Percentiles rank a stretch among this genome's conserved stretches.
Conservation (phyloP, 2,113 vertebrate species). For the Nycticryphes semicollaris region DNA sequence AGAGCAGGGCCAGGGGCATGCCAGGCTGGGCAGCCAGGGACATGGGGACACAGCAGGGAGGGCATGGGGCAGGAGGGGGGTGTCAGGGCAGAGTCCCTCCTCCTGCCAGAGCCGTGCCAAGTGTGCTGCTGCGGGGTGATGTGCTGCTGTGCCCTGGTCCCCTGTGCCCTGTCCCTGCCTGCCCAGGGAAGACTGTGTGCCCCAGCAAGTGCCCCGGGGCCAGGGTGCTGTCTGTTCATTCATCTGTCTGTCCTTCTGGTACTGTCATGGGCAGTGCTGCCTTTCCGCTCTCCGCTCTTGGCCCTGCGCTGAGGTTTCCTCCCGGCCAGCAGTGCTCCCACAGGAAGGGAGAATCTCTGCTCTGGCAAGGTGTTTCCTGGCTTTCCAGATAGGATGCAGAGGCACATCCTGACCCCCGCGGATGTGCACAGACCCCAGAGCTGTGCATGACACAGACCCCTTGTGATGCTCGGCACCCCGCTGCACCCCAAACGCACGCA, state of each 20-base stretch:
- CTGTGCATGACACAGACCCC: too few species aligned
- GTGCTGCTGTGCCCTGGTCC: background rate
- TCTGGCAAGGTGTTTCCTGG: slow-evolving; percentile 44
- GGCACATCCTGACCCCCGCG: background rate
- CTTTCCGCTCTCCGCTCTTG: rapidly evolving
- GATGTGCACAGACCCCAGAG: background rate
- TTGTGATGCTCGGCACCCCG: background rate
- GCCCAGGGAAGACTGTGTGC: background rate
- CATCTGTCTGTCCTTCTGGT: rapidly evolving
- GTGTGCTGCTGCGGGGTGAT: background rate
- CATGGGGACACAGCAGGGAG: background rate
- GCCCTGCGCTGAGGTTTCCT: background rate
- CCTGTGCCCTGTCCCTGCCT: rapidly evolving
- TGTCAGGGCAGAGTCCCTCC: background rate
- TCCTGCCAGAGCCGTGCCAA: background rate
- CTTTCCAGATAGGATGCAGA: background rate
- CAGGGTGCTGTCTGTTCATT: rapidly evolving
- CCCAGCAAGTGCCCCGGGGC: background rate
- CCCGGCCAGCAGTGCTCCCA: background rate
- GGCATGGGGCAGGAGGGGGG: rapidly evolving
- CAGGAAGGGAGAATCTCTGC: slow-evolving; percentile 40
- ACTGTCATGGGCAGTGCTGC: background rate
- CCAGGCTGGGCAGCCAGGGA: background rate
- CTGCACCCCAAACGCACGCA: background rate
- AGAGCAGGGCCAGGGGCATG: rapidly evolving